Evolutionary conservation across 2,797 vertebrate species (phyloP).

Genomic region (Pempheris klunzingeri): DNA sequence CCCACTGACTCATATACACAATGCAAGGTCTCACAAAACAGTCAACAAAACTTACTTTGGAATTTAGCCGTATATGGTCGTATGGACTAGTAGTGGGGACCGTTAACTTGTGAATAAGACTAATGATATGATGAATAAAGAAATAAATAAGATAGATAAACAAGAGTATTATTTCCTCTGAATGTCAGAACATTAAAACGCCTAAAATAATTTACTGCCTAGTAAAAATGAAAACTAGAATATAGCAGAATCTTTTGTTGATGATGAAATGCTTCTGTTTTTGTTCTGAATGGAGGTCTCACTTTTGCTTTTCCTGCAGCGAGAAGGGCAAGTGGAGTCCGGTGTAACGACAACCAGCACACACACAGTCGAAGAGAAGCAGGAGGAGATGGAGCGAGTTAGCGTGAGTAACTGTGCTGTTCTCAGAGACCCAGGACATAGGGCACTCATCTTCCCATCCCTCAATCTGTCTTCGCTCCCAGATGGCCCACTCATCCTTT

Average conservation of each 20-base stretch:
- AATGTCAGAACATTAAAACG: neutral
- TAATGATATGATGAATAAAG: too few species aligned
- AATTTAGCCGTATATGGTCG: neutral
- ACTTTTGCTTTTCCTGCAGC: slow-evolving; percentile 77
- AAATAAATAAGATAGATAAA: too few species aligned
- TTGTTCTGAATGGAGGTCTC: slow-evolving; percentile 39
- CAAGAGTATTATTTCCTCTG: neutral
- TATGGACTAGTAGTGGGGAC: neutral
- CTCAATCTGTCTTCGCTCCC: slow-evolving; percentile 60
- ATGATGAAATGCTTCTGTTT: slow-evolving; percentile 34
- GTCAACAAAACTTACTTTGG: neutral
- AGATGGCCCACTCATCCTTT: slow-evolving; percentile 54
- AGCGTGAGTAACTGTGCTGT: slow-evolving; percentile 84
- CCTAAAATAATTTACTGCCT: neutral
- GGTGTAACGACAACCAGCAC: slow-evolving; percentile 90
- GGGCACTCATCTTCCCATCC: slow-evolving; percentile 68
- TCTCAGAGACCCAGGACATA: slow-evolving; percentile 74
- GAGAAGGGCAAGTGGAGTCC: slow-evolving; percentile 92
- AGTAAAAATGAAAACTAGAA: neutral
- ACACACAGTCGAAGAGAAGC: slow-evolving; percentile 79
- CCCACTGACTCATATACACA: neutral
- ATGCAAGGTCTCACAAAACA: neutral
- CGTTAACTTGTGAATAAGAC: too few species aligned
- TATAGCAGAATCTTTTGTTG: neutral
- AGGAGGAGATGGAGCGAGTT: slow-evolving; percentile 70